These are phyloP conservation scores for Drosophila cardini DNA, from an alignment of 1,140 invertebrate genomes.

Conservation along the genomic window DNA sequence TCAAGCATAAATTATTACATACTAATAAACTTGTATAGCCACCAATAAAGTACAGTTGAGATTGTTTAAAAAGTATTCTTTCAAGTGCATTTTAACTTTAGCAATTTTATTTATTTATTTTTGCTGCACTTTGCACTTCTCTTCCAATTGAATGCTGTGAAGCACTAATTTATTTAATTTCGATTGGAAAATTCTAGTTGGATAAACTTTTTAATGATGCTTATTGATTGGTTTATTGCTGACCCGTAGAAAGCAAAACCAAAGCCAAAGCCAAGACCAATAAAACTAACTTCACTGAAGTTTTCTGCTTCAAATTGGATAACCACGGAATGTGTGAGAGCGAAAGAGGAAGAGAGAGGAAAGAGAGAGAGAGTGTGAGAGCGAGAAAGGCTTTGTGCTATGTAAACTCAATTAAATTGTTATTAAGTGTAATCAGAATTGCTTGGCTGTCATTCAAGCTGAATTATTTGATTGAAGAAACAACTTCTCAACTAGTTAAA, in stretches of 20 bases:
- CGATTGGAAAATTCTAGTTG: conserved; percentile 31
- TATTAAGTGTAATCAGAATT: conserved; percentile 11
- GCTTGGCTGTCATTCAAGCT: conserved; percentile 1
- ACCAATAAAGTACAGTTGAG: too few relatives aligned
- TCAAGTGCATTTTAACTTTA: not conserved
- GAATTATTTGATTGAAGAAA: not conserved
- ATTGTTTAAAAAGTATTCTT: not conserved
- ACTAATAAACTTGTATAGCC: too few relatives aligned
- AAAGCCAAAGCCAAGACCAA: conserved; percentile 7
- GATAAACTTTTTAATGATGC: conserved; percentile 67
- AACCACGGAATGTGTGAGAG: not conserved
- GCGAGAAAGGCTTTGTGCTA: conserved; percentile 6
- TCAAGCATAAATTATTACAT: too few relatives aligned
- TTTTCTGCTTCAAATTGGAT: conserved; percentile 20
- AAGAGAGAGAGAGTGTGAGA: not conserved
- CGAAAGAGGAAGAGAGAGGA: not conserved
- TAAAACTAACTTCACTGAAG: conserved; percentile 38
- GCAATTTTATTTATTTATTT: too few relatives aligned
- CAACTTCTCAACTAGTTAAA: not conserved
- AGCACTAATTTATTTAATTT: conserved; percentile 63
- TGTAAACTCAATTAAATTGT: conserved; percentile 34
- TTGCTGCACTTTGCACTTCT: not conserved
- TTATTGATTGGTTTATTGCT: conserved; percentile 63
- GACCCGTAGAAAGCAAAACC: conserved; percentile 2
- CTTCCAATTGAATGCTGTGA: conserved; percentile 17